Percentiles rank a stretch among this genome's conserved stretches.
Evolutionary conservation across 1,140 invertebrate genomes (phyloP).

Genomic region (Leptestheria dahalacensis): DNA sequence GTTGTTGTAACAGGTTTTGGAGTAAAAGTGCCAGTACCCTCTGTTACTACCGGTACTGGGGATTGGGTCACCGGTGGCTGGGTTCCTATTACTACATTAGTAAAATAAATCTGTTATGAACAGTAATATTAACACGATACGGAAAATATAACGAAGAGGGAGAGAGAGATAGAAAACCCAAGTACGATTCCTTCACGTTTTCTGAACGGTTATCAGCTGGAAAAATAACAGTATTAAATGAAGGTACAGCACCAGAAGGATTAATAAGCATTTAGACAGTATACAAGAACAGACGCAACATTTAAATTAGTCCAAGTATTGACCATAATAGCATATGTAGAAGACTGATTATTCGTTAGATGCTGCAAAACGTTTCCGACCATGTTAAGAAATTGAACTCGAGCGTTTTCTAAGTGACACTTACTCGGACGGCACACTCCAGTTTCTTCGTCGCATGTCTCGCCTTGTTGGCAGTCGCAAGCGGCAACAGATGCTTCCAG

Average conservation of each 20-base stretch:
- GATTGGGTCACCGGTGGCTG: too few relatives aligned
- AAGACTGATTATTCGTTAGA: background rate
- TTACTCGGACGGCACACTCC: constrained; percentile 1
- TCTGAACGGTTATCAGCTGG: too few relatives aligned
- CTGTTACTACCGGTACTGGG: background rate
- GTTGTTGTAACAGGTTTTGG: background rate
- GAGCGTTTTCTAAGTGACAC: background rate
- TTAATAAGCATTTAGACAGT: too few relatives aligned
- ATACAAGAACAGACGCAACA: background rate
- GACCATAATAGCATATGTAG: background rate
- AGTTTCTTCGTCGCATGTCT: background rate
- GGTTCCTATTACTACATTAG: background rate
- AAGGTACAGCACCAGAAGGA: too few relatives aligned
- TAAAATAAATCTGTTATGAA: background rate
- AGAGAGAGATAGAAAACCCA: too few relatives aligned
- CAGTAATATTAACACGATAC: too few relatives aligned
- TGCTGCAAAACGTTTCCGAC: background rate
- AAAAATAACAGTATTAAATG: too few relatives aligned
- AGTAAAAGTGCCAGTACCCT: background rate
- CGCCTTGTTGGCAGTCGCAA: constrained; percentile 3
- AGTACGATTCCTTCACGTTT: too few relatives aligned
- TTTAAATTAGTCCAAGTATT: background rate
- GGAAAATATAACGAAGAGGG: too few relatives aligned
- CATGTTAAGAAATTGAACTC: background rate
- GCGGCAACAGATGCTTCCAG: background rate